phyloP scores from a whole-genome alignment of 2,797 vertebrate genomes.

The Nothura maculosa region DNA sequence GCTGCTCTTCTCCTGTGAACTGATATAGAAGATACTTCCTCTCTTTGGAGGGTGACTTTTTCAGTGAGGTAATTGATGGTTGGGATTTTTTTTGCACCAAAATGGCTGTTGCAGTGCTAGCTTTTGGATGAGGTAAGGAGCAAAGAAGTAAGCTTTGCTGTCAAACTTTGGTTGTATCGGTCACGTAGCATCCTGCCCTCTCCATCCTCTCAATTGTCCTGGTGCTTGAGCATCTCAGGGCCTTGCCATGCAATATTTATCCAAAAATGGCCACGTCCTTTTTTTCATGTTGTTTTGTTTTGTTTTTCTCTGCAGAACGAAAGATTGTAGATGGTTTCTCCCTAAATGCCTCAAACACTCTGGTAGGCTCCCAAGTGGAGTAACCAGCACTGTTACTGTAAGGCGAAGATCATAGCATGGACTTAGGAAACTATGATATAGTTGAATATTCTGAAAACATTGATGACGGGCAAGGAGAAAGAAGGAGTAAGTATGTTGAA shows the following conservation, averaged over 20 bases:
- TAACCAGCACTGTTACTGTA: not conserved
- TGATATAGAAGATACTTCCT: not conserved
- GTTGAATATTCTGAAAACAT: not conserved
- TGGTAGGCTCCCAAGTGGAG: not conserved
- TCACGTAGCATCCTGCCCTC: not conserved
- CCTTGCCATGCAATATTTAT: not conserved
- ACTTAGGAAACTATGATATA: not conserved
- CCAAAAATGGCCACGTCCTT: not conserved
- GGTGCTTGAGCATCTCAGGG: not conserved
- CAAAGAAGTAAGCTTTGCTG: not conserved
- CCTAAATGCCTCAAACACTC: not conserved
- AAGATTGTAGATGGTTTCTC: not conserved
- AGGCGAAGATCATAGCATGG: not conserved
- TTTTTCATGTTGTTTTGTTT: not conserved
- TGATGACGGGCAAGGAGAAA: not conserved
- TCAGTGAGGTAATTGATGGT: not conserved
- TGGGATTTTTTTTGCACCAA: not conserved
- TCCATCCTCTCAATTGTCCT: not conserved
- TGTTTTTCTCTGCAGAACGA: not conserved
- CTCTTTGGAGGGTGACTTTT: not conserved
- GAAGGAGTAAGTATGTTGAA: not conserved
- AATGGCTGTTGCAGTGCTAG: not conserved
- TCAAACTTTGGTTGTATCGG: not conserved
- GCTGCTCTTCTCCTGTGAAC: not conserved
- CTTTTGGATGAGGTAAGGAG: not conserved